Evolutionary conservation across 2,113 vertebrate genomes (phyloP).

Genomic region (Melanotaenia duboulayi): DNA sequence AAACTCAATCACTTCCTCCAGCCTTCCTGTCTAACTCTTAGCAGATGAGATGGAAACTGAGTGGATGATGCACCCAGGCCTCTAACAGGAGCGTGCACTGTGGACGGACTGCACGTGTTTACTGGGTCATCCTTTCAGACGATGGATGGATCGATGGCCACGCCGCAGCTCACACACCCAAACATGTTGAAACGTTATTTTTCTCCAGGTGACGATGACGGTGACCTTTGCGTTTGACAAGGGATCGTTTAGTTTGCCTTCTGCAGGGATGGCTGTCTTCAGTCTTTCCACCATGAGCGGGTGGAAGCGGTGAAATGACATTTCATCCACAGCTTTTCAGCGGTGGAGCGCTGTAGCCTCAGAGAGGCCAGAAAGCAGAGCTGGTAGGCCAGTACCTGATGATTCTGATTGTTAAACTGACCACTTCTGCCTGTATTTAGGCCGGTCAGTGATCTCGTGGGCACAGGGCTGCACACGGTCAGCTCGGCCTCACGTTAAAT

Average conservation of each 20-base stretch:
- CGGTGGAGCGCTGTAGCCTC: not conserved
- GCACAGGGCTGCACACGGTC: too few relatives aligned
- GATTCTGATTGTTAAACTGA: not conserved
- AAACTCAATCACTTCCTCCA: not conserved
- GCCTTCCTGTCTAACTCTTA: not conserved
- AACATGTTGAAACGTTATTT: constrained; percentile 8
- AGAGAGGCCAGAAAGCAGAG: not conserved
- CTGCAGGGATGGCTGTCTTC: constrained; percentile 5
- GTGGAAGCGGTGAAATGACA: constrained; percentile 5
- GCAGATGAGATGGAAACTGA: constrained; percentile 27
- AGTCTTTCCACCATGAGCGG: constrained; percentile 9
- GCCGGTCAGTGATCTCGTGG: too few relatives aligned
- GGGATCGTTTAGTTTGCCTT: not conserved
- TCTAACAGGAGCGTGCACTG: not conserved
- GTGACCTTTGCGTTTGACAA: constrained; percentile 52
- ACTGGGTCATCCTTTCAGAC: not conserved
- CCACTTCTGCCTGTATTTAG: too few relatives aligned
- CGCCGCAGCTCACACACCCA: not conserved
- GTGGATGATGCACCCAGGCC: constrained; percentile 6
- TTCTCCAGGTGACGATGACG: not conserved
- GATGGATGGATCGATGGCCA: not conserved
- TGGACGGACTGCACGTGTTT: not conserved
- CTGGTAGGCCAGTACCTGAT: not conserved
- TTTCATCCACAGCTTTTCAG: constrained; percentile 33
- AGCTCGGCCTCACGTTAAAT: too few relatives aligned